Conservation (phyloP, 2,888 invertebrate species). For the Xestia rhomboidea region DNA sequence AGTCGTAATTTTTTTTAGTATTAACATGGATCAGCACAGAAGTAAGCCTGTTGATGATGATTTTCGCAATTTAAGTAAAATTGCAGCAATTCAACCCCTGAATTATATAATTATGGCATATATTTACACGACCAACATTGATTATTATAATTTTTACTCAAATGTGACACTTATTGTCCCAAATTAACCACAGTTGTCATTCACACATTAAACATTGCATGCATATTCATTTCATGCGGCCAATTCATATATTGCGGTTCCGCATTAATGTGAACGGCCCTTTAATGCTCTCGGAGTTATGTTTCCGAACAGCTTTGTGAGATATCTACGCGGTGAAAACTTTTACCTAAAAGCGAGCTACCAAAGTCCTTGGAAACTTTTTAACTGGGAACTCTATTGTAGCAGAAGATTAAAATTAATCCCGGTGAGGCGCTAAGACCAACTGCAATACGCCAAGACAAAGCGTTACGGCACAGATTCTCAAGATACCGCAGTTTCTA, state of each 20-base stretch:
- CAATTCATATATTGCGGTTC: constrained; percentile 18
- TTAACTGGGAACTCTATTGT: constrained; percentile 60
- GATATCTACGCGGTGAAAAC: constrained; percentile 50
- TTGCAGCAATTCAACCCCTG: constrained; percentile 6
- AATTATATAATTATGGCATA: constrained; percentile 8
- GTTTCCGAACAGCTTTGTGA: constrained; percentile 46
- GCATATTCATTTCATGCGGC: constrained; percentile 53
- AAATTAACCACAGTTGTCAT: constrained; percentile 59
- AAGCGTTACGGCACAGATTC: constrained; percentile 59
- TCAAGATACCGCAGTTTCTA: constrained; percentile 53
- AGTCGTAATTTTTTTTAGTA: neutral
- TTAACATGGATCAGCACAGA: neutral
- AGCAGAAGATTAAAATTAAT: constrained; percentile 67
- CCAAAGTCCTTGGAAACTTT: constrained; percentile 61
- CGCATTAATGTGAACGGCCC: constrained; percentile 8
- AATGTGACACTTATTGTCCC: constrained; percentile 45
- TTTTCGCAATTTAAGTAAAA: neutral
- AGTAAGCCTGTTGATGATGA: neutral
- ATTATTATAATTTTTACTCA: constrained; percentile 37
- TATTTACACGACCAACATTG: constrained; percentile 12
- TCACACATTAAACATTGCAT: constrained; percentile 50
- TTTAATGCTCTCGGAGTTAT: constrained; percentile 34
- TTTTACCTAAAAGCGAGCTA: constrained; percentile 60
- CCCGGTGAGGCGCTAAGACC: constrained; percentile 57
- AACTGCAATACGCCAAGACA: constrained; percentile 57